A percentile compares a stretch with the other conserved stretches of the same genome.
Conservation (phyloP, 92 coral and sea anemone genomes). For the Zoanthus sociatus region DNA sequence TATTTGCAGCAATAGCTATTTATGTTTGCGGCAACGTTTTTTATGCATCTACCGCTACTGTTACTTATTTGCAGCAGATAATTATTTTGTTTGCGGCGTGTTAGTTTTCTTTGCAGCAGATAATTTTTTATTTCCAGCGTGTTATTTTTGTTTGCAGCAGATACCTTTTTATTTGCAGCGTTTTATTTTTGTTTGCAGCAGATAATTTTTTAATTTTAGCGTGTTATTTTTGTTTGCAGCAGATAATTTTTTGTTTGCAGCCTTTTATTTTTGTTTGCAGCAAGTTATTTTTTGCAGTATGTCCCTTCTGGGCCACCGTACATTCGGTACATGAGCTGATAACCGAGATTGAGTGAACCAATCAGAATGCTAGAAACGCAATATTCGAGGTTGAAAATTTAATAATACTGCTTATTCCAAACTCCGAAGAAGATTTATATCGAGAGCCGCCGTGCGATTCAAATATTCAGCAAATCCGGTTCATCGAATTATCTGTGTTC, state of each 20-base stretch:
- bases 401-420: no score
- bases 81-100: neutral
- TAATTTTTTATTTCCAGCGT: neutral
- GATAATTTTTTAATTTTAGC: neutral
- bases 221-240: neutral
- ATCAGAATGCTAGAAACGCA: no score
- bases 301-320: no score
- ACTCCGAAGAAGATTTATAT: no score
- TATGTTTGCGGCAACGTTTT: neutral
- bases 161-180: neutral
- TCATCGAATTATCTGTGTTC: no score
- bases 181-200: no score
- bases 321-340: no score
- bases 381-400: no score
- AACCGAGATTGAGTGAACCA: no score
- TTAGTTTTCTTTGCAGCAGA: neutral
- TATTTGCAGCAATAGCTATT: constrained; percentile 6
- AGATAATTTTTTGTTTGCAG: neutral
- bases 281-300: neutral
- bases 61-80: neutral
- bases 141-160: neutral
- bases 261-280: neutral
- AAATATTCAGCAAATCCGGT: no score
- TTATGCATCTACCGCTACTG: no score
- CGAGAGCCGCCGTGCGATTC: no score